Evolutionary conservation across 2,113 vertebrate genomes (phyloP), one percentile per base, ranked within the genome.

Genomic region (Aphyosemion australe): DNA sequence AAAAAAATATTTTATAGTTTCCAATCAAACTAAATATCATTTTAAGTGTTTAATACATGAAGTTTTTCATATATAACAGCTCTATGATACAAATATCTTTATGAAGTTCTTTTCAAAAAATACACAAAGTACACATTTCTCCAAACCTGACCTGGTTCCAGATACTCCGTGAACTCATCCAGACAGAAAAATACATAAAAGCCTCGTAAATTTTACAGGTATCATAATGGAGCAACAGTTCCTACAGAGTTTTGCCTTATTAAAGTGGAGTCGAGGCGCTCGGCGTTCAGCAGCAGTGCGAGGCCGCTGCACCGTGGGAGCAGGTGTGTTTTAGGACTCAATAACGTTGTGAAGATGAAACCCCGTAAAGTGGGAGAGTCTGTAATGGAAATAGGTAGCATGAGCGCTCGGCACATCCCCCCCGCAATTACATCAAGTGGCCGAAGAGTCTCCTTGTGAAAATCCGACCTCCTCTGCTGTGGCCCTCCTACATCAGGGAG

Each of bases 321-420:
- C 88, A 88, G 89, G 73, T 87, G 88, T 83, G 75, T 86, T 88
- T 89, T 82, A 87, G 84, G 86, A 85, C 82, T 87, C 82, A 83
- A 79, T 87, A 87, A 86, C 16, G 16, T 11, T 14, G 61, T 39
- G 67, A 67, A 80, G 80, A 80, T 80, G 69, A 76, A 79, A 72
- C 78, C 62, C 64, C 67, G 73, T 83, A 81, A 84, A 85, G 70
- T 72, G 70, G 65, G 65, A 63, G 72, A 48, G 54, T 57, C 62
- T 63, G 68, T 49, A 72, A 66, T 60, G 77, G 67, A 75, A 66
- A 79, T 41, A 70, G 64, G 49, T 45, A 72, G 62, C 66, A 65
- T 45, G 63, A 77, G 70, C 57, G 68, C 76, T 76, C 55, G 31
- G 63, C 72, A 79, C 60, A 63, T 74, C 75, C 47, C 48, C 68